Base-by-base conservation (phyloP, 2,888 invertebrate genomes). In the Ischnus inquisitorius region DNA sequence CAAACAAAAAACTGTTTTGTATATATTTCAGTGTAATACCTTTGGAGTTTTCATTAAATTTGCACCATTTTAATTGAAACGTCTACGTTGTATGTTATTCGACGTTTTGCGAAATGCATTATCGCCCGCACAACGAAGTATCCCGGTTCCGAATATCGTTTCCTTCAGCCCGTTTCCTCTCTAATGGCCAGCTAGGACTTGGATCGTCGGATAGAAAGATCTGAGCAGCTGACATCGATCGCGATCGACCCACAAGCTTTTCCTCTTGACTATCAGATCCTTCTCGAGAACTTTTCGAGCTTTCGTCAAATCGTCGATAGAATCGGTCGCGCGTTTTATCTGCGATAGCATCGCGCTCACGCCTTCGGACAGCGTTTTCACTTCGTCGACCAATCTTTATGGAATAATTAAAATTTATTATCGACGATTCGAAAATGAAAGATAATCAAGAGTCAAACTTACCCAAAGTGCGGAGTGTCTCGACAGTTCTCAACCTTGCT, bases 241-340 rank as follows among this genome's bases (percentile, higher is more conserved):
- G 46, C 91, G 89, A 86, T 93, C 93, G 62, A 94, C 91, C 87
- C 92, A 92, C 46, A 94, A 85, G 6, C 92, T 92, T 83, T 94
- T 94, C 48, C 93, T 90, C 88, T 94, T 94, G n/a, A 93, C 90
- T 4, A 92, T 90, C 69, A 94, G 91, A 83, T 94, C 93, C 43
- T 92, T 90, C 83, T 94, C 94, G 19, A 93, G 82, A 60, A 88
- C 86, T 16, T 88, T 87, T 8, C 93, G 89, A 19, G 90, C 90
- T 67, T 91, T 90, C 34, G 86, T 86, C 22, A 92, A 82, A 22
- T 83, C 88, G 4, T 90, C 88, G 34, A 93, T 88, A 10, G 92
- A 90, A 22, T 91, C 90, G 68, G 93, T 92, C 0, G 93, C 93
- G 60, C 91, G 91, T 16, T 92, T 88, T 19, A 93, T 86, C 81